phyloP scores from a whole-genome alignment of 1,140 invertebrate species.

The Wiebesia pumilae region DNA sequence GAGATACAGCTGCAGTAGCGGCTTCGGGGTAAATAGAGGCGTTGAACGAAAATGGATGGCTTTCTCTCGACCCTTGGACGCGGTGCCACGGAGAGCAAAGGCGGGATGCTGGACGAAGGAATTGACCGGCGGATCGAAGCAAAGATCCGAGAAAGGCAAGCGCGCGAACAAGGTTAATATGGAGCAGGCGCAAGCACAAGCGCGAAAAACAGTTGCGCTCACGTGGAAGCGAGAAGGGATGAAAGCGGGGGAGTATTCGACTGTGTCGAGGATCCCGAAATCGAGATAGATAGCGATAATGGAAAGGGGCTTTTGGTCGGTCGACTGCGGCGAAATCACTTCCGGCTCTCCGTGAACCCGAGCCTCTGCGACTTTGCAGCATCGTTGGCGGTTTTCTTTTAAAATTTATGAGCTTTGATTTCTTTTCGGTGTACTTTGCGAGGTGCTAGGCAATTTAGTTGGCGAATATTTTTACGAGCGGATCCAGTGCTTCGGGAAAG shows the following conservation, averaged over 20 bases:
- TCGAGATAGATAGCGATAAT: slow-evolving; percentile 35
- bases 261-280: slow-evolving; percentile 54
- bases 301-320: slow-evolving; percentile 2
- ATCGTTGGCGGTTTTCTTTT: slow-evolving; percentile 21
- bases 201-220: background rate
- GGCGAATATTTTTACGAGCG: background rate
- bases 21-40: slow-evolving; percentile 68
- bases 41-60: slow-evolving; percentile 73
- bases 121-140: slow-evolving; percentile 3
- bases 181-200: background rate
- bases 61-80: slow-evolving; percentile 32
- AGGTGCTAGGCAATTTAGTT: background rate
- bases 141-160: slow-evolving; percentile 44
- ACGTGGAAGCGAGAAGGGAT: slow-evolving; percentile 3
- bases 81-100: slow-evolving; percentile 46
- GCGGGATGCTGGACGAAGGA: slow-evolving; percentile 31
- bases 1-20: background rate
- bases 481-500: background rate
- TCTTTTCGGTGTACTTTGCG: slow-evolving; percentile 20
- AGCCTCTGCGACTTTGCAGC: background rate
- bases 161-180: background rate
- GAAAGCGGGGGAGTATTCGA: slow-evolving; percentile 54
- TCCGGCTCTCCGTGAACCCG: background rate
- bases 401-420: slow-evolving; percentile 42
- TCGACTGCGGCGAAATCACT: slow-evolving; percentile 11